Evolutionary conservation across 2,888 invertebrate genomes (phyloP).

Genomic region (Lepidocyrtoides sp.): DNA sequence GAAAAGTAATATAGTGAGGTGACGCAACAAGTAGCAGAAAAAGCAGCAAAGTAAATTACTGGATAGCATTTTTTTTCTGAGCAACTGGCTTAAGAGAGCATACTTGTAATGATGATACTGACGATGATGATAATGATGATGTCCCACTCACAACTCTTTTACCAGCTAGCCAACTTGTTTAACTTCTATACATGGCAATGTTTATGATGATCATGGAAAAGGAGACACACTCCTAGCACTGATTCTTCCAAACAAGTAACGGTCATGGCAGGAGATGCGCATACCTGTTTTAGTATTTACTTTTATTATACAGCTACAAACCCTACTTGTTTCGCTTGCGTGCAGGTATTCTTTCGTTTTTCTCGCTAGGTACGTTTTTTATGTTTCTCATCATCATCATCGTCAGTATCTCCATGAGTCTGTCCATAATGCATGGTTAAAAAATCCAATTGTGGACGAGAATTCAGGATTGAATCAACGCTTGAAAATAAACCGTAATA

Average conservation of each 20-base stretch:
- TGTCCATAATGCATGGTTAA: background rate
- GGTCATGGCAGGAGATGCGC: conserved; percentile 53
- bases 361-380: background rate
- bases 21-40: conserved; percentile 74
- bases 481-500: conserved; percentile 75
- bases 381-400: conserved; percentile 4
- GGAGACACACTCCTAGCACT: conserved; percentile 50
- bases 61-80: background rate
- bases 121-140: conserved; percentile 13
- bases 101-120: background rate
- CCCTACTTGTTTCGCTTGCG: conserved; percentile 46
- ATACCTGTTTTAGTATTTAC: background rate
- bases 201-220: background rate
- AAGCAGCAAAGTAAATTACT: background rate
- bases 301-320: background rate
- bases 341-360: conserved; percentile 44
- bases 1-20: background rate
- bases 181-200: background rate
- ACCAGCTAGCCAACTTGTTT: background rate
- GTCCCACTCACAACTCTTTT: background rate
- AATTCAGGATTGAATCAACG: conserved; percentile 52
- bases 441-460: conserved; percentile 36
- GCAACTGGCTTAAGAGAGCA: background rate
- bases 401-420: background rate
- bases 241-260: conserved; percentile 74